Evolutionary conservation across 2,797 vertebrate species (phyloP).

Genomic region (Tiaroga cobitis): DNA sequence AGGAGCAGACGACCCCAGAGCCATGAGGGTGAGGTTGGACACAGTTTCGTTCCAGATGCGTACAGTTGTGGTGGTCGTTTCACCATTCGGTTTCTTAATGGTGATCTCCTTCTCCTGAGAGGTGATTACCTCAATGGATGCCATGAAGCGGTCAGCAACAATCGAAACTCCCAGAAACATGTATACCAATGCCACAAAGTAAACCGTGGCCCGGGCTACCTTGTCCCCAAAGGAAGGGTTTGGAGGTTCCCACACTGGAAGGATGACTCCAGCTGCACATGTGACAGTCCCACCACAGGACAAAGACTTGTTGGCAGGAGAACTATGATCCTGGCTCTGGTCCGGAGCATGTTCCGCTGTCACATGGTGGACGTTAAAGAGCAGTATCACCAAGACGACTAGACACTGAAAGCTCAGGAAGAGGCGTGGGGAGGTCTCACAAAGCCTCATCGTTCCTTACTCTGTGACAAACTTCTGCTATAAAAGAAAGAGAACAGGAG

Average conservation of each 20-base stretch:
- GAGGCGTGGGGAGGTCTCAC: constrained; percentile 66
- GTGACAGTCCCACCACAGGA: constrained; percentile 83
- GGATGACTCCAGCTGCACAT: constrained; percentile 87
- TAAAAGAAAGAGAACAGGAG: constrained; percentile 52
- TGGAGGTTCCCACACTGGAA: constrained; percentile 94
- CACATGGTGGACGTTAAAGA: constrained; percentile 75
- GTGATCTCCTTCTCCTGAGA: constrained; percentile 99
- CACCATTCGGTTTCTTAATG: constrained; percentile 96
- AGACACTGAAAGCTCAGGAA: constrained; percentile 78
- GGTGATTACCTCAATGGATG: constrained; percentile 98
- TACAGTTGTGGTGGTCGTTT: constrained; percentile 96
- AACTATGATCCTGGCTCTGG: constrained; percentile 70
- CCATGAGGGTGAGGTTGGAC: constrained; percentile 98
- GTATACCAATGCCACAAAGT: constrained; percentile 97
- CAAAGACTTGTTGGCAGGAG: constrained; percentile 70
- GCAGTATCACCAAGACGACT: constrained; percentile 76
- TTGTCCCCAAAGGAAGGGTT: constrained; percentile 97
- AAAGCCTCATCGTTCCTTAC: constrained; percentile 78
- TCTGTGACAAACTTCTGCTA: constrained; percentile 53
- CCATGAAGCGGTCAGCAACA: constrained; percentile 99
- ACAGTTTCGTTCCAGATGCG: constrained; percentile 99
- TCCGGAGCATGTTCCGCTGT: constrained; percentile 72
- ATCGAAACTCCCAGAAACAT: constrained; percentile 99
- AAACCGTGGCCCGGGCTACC: constrained; percentile 95
- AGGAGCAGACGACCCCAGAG: constrained; percentile 94